Base-by-base conservation (phyloP, 2,797 vertebrate genomes). In the Betta splendens region DNA sequence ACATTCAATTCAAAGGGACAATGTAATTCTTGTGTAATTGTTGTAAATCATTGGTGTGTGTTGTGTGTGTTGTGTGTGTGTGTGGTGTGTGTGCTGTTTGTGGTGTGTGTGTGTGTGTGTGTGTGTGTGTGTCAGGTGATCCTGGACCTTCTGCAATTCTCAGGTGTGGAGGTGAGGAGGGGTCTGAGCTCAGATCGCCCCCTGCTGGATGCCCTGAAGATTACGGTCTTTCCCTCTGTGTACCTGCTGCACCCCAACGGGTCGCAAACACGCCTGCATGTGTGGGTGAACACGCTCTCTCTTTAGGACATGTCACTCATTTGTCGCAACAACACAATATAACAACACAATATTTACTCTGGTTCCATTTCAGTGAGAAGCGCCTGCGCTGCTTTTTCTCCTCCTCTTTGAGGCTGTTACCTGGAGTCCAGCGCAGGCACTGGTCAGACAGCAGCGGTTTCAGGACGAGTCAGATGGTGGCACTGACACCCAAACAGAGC, bases 381-480 rank as follows among this genome's bases (percentile, higher is more conserved):
- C 91, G 84, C 25, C 84, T 94, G 2, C 94, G 97, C 0, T 95
- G 94, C 50, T 94, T 96, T 87, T 96, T 97, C 83, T 94, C 96
- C 45, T 95, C 95, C 0, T 90, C 93, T 49, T 71, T 98, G 64
- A 94, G 94, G 84, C 91, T 92, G 0, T 69, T 98, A 39, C 93
- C 94, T 0, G 92, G 90, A 1, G 94, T 98, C 1, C 93, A 91
- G 65, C 94, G 90, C 49, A 92, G 87, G 37, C 59, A 69, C 9
- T 40, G 5, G 35, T n/a, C 16, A 0, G 9, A 21, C 9, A 45
- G 45, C 45, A 48, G 81, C 21, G 75, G 77, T 15, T 54, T 78
- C 15, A 15, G 25, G 2, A 51, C 28, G 3, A 68, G 55, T 11
- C 85, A 88, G 12, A 69, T 1, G 62, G 74, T 12, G 72, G 66